These are phyloP conservation scores for Drosophila sechellia DNA, from an alignment of 1,140 invertebrate genomes.

Conservation along the genomic window DNA sequence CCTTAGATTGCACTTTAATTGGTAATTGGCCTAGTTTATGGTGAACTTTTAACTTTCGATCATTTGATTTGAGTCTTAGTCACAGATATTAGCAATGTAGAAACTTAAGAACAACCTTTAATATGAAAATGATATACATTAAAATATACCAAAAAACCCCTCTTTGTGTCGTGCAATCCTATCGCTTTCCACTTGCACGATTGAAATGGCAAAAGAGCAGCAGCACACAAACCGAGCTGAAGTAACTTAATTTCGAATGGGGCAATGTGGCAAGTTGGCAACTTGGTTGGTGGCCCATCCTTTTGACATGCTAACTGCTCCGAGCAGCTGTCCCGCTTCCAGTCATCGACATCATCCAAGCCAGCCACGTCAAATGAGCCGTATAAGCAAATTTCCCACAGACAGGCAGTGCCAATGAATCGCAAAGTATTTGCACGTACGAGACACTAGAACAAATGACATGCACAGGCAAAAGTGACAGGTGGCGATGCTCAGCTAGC, in stretches of 20 bases:
- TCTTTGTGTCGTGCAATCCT: background rate
- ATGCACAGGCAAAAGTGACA: slow-evolving; percentile 38
- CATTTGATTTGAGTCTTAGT: no score
- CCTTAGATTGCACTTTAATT: background rate
- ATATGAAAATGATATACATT: no score
- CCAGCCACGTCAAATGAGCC: slow-evolving; percentile 51
- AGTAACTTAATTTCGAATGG: slow-evolving; percentile 26
- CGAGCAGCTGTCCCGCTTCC: slow-evolving; percentile 36
- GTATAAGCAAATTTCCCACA: slow-evolving; percentile 59
- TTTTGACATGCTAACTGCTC: slow-evolving; percentile 50
- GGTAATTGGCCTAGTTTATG: background rate
- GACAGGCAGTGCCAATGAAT: slow-evolving; percentile 57
- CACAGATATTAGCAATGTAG: no score
- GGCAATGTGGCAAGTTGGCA: background rate
- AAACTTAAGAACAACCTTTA: no score
- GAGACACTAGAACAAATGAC: slow-evolving; percentile 52
- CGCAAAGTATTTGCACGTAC: slow-evolving; percentile 60
- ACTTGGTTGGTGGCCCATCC: slow-evolving; percentile 3
- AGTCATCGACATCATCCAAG: slow-evolving; percentile 35
- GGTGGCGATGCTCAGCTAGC: slow-evolving; percentile 18
- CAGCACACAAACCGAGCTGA: slow-evolving; percentile 16
- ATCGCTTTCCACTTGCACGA: slow-evolving; percentile 2
- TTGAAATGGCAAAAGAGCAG: slow-evolving; percentile 9
- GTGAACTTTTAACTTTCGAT: no score
- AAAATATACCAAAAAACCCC: no score